Conservation (phyloP, 2,113 vertebrate genomes). For the Girardinichthys multiradiatus region DNA sequence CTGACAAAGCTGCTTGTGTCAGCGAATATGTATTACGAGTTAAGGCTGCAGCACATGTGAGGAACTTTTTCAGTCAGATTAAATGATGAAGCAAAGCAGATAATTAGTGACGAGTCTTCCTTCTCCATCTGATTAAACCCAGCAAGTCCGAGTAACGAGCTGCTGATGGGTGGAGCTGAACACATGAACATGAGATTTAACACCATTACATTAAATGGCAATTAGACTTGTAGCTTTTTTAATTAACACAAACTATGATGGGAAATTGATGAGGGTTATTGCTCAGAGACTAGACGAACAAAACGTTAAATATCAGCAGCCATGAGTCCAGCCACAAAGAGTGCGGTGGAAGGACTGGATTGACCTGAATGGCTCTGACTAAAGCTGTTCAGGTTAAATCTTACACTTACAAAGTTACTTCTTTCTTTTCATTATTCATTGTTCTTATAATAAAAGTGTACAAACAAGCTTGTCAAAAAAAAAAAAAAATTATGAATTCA, state of each 20-base stretch:
- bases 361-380: constrained; percentile 20
- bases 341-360: neutral
- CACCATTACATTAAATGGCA: constrained; percentile 81
- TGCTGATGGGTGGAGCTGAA: constrained; percentile 71
- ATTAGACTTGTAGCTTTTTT: constrained; percentile 80
- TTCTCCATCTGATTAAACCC: constrained; percentile 77
- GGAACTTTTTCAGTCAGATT: constrained; percentile 61
- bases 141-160: constrained; percentile 74
- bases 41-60: constrained; percentile 26
- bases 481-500: too few relatives aligned
- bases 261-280: constrained; percentile 83
- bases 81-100: constrained; percentile 76
- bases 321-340: constrained; percentile 37
- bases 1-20: constrained; percentile 16
- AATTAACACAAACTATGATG: constrained; percentile 82
- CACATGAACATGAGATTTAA: constrained; percentile 79
- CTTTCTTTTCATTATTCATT: too few relatives aligned
- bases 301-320: constrained; percentile 39
- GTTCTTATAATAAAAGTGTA: too few relatives aligned
- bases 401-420: neutral
- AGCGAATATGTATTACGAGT: constrained; percentile 33
- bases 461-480: neutral
- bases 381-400: constrained; percentile 1
- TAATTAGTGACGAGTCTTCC: constrained; percentile 76
- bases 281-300: constrained; percentile 54